These are phyloP conservation scores for Helicorthomorpha holstii DNA, from an alignment of 1,140 invertebrate genomes.

Conservation along the genomic window DNA sequence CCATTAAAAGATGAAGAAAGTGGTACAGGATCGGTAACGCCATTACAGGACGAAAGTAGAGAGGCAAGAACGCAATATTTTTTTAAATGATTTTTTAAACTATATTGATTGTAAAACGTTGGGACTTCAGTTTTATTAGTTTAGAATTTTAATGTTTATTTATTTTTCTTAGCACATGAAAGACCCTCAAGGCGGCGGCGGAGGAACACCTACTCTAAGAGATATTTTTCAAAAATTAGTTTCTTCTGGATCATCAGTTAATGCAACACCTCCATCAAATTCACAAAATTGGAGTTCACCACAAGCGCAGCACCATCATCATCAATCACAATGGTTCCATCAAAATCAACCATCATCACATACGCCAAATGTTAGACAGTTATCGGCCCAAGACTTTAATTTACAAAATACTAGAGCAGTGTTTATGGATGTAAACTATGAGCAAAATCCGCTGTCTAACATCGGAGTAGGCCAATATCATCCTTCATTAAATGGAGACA, in stretches of 20 bases:
- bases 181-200: neutral
- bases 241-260: neutral
- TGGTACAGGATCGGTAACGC: constrained; percentile 12
- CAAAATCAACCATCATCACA: neutral
- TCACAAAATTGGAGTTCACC: neutral
- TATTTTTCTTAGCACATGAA: neutral
- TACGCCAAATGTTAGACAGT: neutral
- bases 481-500: neutral
- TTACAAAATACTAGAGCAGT: neutral
- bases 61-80: constrained; percentile 1
- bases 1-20: constrained; percentile 15
- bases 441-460: neutral
- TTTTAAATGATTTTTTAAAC: neutral
- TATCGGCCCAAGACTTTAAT: neutral
- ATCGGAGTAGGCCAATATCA: neutral
- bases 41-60: constrained; percentile 13
- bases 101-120: neutral
- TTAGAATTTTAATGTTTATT: neutral
- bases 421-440: neutral
- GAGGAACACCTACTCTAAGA: neutral
- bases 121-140: neutral
- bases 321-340: neutral
- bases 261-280: neutral
- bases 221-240: neutral
- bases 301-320: neutral